Evolutionary conservation across 1,140 invertebrate species (phyloP), one percentile per base, ranked within the genome.

Genomic region (Drosophila nasuta): DNA sequence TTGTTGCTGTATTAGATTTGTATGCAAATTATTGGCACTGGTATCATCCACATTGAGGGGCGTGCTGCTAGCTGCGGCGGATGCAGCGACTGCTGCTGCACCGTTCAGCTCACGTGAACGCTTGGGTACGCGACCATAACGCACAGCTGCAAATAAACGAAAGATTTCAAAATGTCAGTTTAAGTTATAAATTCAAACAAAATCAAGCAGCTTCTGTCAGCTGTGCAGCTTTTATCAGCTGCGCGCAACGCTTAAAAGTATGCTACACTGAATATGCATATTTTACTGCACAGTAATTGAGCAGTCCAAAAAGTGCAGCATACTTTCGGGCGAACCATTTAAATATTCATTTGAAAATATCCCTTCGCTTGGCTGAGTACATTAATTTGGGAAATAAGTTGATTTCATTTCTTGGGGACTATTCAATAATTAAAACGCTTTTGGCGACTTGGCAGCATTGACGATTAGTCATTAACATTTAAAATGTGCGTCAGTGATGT

Each of bases 111-210:
- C 97, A 76, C 98, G 94, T 15, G 97, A 96, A 81, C 98, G 94
- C 93, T 99, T 99, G 51, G 98, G 98, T 67, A 99, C 98, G 64
- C 98, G 95, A 52, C 98, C 98, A 94, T 99, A 99, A 86, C 98
- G 94, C 51, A 99, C 98, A 91, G 98, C 98, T 99, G 94, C 38
- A 93, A 94, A 20, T 79, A 75, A 65, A 43, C 75, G 11, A 46
- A 6, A 33, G 3, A 33, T 3, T 3, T 8, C n/a, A 30, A 38
- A 48, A 13, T 30, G 43, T 30, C 4, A 35, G 48, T n/a, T 57
- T 35, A n/a, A 1, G 7, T 67, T 57, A 33, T 38, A 30, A 54
- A 67, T 52, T 67, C 15, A 54, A 57, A 11, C 4, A 6, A 30
- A 52, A 20, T 45, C 28, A 43, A 15, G 17, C 63, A n/a, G 15